Percentiles rank a stretch among this genome's conserved stretches.
phyloP scores from a whole-genome alignment of 2,888 invertebrate genomes.

The Copidosoma aretas region DNA sequence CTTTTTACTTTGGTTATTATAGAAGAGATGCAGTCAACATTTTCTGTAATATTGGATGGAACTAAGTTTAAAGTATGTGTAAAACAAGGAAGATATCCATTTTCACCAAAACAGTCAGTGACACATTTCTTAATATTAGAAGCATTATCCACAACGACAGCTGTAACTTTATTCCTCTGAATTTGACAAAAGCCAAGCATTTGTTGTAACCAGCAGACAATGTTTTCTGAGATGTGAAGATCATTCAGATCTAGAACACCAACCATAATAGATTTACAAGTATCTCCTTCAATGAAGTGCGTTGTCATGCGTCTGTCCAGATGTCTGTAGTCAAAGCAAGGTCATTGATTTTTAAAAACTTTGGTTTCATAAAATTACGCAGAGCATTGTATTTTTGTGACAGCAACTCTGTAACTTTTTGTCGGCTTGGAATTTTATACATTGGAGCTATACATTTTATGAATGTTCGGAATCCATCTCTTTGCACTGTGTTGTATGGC shows the following conservation, averaged over 20 bases:
- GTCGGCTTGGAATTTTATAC: slow-evolving; percentile 23
- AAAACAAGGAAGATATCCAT: slow-evolving; percentile 41
- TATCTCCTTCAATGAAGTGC: slow-evolving; percentile 4
- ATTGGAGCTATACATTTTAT: slow-evolving; percentile 28
- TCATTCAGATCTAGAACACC: background rate
- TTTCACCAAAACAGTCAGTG: slow-evolving; percentile 21
- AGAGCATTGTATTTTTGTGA: background rate
- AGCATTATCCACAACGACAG: background rate
- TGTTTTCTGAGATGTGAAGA: background rate
- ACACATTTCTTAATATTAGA: slow-evolving; percentile 37
- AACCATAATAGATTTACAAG: slow-evolving; percentile 5
- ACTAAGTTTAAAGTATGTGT: slow-evolving; percentile 43
- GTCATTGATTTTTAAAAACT: background rate
- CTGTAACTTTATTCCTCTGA: background rate
- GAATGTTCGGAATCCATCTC: slow-evolving; percentile 37
- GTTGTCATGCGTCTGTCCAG: slow-evolving; percentile 5
- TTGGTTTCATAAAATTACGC: background rate
- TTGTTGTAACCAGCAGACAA: too few species aligned
- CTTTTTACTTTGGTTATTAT: slow-evolving; percentile 30
- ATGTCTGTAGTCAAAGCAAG: slow-evolving; percentile 5
- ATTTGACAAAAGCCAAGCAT: background rate
- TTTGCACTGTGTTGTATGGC: slow-evolving; percentile 34
- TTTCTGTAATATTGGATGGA: slow-evolving; percentile 22
- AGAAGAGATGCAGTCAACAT: slow-evolving; percentile 5
- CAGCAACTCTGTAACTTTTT: background rate